Base-by-base conservation (phyloP, 2,888 invertebrate species). In the Acleris laterana region DNA sequence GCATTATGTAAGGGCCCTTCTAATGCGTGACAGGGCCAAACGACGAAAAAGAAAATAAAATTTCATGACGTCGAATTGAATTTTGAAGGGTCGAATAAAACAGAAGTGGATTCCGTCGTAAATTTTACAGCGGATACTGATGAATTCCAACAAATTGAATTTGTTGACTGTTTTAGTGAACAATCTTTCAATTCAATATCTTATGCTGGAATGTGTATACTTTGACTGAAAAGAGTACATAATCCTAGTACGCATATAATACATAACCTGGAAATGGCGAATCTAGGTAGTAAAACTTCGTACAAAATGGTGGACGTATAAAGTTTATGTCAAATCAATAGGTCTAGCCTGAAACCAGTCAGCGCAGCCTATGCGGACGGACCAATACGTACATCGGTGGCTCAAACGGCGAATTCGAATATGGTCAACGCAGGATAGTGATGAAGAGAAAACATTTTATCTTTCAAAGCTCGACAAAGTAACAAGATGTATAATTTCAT, bases 261-360 rank as follows among this genome's bases (percentile, higher is more conserved):
- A 49, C 19, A 20, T 7, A 49, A 44, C 51, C 19, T 57, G 84
- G 84, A 87, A 84, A 85, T 84, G 81, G 81, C 81, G 82, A 83
- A 78, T 80, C 81, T 74, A 76, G 80, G 71, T 77, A 71, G 73
- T 77, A 78, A 75, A 72, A 75, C 76, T 74, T 74, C 68, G 77
- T 76, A 79, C 87, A 87, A 87, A 87, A 87, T 88, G 88, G 86
- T 83, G 84, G 88, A 83, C 84, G 81, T 79, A 81, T 83, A 82
- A 85, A 84, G 81, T 82, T 71, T 82, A 84, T 85, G 80, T 83
- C 79, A 74, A 86, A 88, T 86, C 88, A 81, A 87, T 87, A 83
- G 75, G 75, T 79, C 79, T 78, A 77, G 74, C 71, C 57, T 57
- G 17, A 46, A 62, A 56, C 51, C 56, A 16, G 19, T 51, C 61